These are phyloP conservation scores for Eolophus roseicapilla DNA, from an alignment of 2,113 vertebrate genomes.

Conservation along the genomic window DNA sequence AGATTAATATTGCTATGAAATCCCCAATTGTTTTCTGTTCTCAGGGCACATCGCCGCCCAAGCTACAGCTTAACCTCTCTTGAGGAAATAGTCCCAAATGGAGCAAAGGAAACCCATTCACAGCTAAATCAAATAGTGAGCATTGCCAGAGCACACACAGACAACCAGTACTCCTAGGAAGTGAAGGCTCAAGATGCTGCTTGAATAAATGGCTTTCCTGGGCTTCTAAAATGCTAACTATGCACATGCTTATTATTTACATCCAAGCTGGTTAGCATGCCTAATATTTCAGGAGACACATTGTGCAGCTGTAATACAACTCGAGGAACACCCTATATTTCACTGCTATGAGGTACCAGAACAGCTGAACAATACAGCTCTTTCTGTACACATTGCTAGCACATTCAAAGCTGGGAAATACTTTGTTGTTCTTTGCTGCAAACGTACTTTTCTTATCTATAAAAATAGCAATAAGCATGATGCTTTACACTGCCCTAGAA, in stretches of 20 bases:
- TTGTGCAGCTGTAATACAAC: constrained; percentile 11
- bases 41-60: background rate
- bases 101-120: background rate
- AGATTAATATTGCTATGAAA: background rate
- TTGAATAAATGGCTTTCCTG: background rate
- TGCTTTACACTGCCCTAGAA: background rate
- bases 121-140: background rate
- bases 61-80: background rate
- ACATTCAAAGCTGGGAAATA: background rate
- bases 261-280: background rate
- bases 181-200: background rate
- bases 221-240: background rate
- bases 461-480: background rate
- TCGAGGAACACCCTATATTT: constrained; percentile 12
- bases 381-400: background rate
- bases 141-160: background rate
- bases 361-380: background rate
- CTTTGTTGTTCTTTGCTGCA: background rate
- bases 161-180: background rate
- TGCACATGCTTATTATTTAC: constrained; percentile 13
- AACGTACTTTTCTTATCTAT: background rate
- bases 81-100: background rate
- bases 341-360: background rate
- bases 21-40: background rate
- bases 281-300: background rate